phyloP scores from a whole-genome alignment of 1,140 invertebrate genomes.

The Nebria ingens region DNA sequence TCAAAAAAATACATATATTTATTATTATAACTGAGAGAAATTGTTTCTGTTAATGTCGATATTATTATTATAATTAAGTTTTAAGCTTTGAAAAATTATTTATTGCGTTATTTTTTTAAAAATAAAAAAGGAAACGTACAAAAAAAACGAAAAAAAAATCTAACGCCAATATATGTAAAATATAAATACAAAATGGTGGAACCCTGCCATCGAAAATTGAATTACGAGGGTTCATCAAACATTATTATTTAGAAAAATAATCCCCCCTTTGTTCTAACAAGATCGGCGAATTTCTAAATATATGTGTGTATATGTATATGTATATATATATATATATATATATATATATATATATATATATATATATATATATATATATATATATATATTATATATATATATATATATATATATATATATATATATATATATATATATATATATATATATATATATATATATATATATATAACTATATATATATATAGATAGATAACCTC shows the following conservation, averaged over 20 bases:
- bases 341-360: too few species aligned
- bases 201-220: not conserved
- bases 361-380: too few species aligned
- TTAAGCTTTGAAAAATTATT: slow-evolving; percentile 6
- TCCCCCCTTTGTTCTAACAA: not conserved
- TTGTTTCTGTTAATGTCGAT: slow-evolving; percentile 4
- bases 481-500: too few species aligned
- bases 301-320: too few species aligned
- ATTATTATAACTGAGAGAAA: not conserved
- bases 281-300: not conserved
- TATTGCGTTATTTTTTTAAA: slow-evolving; percentile 4
- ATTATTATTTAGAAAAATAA: too few species aligned
- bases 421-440: too few species aligned
- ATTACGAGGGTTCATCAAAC: too few species aligned
- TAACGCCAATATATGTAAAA: slow-evolving; percentile 4
- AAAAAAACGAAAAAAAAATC: not conserved
- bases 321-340: too few species aligned
- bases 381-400: too few species aligned
- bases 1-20: not conserved
- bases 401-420: too few species aligned
- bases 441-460: too few species aligned
- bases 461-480: too few species aligned
- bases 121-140: not conserved
- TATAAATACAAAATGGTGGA: not conserved
- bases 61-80: slow-evolving; percentile 6